Base-by-base conservation (phyloP, 2,888 invertebrate species). In the Protodeltote pygarga region DNA sequence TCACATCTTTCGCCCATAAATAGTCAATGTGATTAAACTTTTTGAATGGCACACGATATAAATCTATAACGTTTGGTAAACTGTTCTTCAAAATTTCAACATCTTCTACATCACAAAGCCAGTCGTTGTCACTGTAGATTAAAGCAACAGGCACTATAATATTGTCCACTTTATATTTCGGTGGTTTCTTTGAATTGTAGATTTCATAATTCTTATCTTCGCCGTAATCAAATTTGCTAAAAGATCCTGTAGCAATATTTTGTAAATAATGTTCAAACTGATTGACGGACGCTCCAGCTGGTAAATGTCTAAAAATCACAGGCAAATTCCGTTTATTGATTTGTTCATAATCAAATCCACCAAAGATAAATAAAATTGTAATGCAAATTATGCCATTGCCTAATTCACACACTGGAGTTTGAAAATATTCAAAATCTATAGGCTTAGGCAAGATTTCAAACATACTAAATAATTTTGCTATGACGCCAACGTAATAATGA, bases 271-370 rank as follows among this genome's bases (percentile, higher is more conserved):
- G 82, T 10, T 66, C 15, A 8, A 93, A 49, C 50, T 92, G 91
- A 55, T 85, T 81, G 0, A 79, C 71, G 0, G 93, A 90, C 0
- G 87, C 77, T 0, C 93, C 93, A 5, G 91, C 85, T 1, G 73
- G 73, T 9, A 57, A 11, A 37, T 78, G 70, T 1, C 65, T 49
- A 14, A 62, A 37, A 9, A 70, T 39, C 0, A 63, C 40, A 0
- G 64, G 59, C 3, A 65, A 24, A 5, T 63, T 63, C 3, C 49
- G 28, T 5, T 32, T 25, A 37, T 73, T 64, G 0, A 72, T 3
- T 32, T 75, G 70, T 24, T 32, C 58, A 25, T 55, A 66, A 51
- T 75, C 62, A 10, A 67, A 73, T 16, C 78, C 77, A 32, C 44
- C 52, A 1, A 65, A 9, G 5, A 32, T n/a, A 17, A 63, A 73